Percentiles rank a stretch among this genome's conserved stretches.
Evolutionary conservation across 2,113 vertebrate genomes (phyloP).

Genomic region (Xyrauchen texanus): DNA sequence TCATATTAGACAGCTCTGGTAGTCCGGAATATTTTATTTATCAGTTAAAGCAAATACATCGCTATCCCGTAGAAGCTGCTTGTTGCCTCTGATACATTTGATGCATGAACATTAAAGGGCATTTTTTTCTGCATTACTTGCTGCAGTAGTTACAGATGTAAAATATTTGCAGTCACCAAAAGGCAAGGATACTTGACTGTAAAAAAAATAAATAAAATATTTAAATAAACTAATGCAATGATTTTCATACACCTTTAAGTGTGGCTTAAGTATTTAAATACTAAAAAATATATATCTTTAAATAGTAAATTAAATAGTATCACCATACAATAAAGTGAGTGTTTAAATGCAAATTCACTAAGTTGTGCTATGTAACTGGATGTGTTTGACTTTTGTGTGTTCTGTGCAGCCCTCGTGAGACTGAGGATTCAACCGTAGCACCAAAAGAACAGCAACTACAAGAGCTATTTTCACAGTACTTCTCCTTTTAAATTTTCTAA

Average conservation of each 20-base stretch:
- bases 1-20: slow-evolving; percentile 9
- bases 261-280: neutral
- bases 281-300: neutral
- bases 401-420: slow-evolving; percentile 73
- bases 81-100: neutral
- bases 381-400: slow-evolving; percentile 21
- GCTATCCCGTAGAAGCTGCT: neutral
- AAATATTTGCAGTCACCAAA: neutral
- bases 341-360: neutral
- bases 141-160: neutral
- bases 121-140: neutral
- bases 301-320: neutral
- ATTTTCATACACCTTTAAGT: neutral
- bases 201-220: neutral
- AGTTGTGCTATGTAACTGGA: neutral
- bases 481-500: slow-evolving; percentile 67
- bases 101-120: neutral
- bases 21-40: slow-evolving; percentile 32
- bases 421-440: slow-evolving; percentile 27
- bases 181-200: neutral
- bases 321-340: neutral
- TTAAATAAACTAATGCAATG: neutral
- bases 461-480: slow-evolving; percentile 67
- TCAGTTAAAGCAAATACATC: neutral
- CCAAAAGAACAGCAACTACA: slow-evolving; percentile 43